Conservation (phyloP, 1,140 invertebrate genomes). For the Harpegnathos saltator region DNA sequence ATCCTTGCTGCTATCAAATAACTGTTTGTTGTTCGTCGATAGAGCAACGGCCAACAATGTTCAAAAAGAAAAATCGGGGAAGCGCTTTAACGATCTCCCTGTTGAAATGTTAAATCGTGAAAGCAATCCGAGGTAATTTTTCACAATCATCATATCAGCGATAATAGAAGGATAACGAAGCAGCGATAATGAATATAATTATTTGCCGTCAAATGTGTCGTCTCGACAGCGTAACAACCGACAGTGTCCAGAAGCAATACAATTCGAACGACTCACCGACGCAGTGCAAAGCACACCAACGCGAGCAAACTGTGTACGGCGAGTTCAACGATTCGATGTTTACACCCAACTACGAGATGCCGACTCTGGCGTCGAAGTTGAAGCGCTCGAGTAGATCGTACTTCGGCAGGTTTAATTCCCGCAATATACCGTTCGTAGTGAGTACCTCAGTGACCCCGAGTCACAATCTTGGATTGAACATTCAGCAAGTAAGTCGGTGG, state of each 20-base stretch:
- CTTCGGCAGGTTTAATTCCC: conserved; percentile 84
- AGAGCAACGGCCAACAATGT: too few species aligned
- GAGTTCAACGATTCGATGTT: conserved; percentile 63
- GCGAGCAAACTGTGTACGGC: conserved; percentile 21
- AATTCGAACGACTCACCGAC: neutral
- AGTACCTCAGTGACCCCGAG: conserved; percentile 86
- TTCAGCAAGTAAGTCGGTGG: conserved; percentile 84
- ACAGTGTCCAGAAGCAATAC: neutral
- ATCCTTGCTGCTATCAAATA: too few species aligned
- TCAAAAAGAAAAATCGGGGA: too few species aligned
- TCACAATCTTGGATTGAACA: conserved; percentile 87
- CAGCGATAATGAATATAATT: too few species aligned
- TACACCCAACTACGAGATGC: conserved; percentile 84
- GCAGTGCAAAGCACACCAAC: conserved; percentile 4
- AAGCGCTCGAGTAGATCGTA: conserved; percentile 85
- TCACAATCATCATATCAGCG: too few species aligned
- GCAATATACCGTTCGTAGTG: conserved; percentile 87
- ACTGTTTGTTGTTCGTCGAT: too few species aligned
- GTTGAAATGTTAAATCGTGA: too few species aligned
- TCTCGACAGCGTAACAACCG: neutral
- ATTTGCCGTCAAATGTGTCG: too few species aligned
- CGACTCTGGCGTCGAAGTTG: conserved; percentile 86
- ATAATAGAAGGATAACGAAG: too few species aligned
- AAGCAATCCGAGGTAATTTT: too few species aligned
- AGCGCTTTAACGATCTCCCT: too few species aligned